Percentiles rank a stretch among this genome's conserved stretches.
Conservation (phyloP, 1,140 invertebrate genomes). For the Procambarus clarkii region DNA sequence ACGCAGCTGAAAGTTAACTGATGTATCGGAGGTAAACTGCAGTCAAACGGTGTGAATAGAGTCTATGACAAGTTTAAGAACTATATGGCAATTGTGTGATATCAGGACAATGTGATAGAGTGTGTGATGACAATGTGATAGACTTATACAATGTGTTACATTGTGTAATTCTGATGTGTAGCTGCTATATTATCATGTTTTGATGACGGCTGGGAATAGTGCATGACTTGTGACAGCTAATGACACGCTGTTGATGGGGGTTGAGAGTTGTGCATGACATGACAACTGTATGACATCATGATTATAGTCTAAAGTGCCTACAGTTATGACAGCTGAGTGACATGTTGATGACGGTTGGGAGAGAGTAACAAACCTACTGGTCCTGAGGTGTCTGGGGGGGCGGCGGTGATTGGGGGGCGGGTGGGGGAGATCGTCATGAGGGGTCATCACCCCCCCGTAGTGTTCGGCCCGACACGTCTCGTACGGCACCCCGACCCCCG, state of each 20-base stretch:
- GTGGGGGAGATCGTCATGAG: background rate
- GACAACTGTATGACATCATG: background rate
- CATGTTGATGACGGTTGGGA: background rate
- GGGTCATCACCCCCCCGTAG: conserved; percentile 38
- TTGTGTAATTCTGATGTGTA: no score
- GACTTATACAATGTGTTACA: no score
- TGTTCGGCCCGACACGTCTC: conserved; percentile 20
- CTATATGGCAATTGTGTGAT: no score
- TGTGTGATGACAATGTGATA: no score
- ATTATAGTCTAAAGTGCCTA: no score
- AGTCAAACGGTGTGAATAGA: no score
- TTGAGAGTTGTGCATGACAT: background rate
- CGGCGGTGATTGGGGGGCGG: conserved; percentile 34
- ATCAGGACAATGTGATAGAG: no score
- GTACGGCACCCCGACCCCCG: background rate
- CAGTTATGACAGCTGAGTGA: background rate
- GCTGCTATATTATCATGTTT: no score
- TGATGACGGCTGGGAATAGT: no score
- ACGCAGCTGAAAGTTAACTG: no score
- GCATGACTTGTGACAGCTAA: background rate
- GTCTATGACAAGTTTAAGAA: no score
- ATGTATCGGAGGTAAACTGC: no score
- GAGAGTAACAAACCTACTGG: conserved; percentile 58
- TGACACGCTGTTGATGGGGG: background rate
- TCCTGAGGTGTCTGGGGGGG: conserved; percentile 48